Percentiles rank a stretch among this genome's conserved stretches.
phyloP scores from a whole-genome alignment of 2,797 vertebrate species.

The Lithobates pipiens region DNA sequence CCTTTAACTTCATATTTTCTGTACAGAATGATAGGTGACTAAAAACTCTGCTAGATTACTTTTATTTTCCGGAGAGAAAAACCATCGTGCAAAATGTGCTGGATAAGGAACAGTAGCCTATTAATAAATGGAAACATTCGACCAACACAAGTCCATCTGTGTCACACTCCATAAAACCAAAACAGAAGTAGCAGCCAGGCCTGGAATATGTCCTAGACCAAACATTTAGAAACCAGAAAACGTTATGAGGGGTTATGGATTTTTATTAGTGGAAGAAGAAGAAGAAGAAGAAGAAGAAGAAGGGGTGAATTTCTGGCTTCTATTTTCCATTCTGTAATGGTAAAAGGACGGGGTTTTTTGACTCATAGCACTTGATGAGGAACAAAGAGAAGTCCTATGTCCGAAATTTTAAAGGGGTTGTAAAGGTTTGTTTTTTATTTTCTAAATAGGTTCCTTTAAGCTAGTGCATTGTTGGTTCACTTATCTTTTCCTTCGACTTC shows the following conservation, averaged over 20 bases:
- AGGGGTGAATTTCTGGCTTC: constrained; percentile 6
- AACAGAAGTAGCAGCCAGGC: background rate
- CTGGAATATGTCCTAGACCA: constrained; percentile 20
- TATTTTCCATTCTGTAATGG: constrained; percentile 8
- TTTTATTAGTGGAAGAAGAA: constrained; percentile 21
- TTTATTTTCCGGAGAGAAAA: too few relatives aligned
- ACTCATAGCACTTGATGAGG: too few relatives aligned
- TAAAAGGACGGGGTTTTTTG: background rate
- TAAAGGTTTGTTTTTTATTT: too few relatives aligned
- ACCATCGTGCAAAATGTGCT: background rate
- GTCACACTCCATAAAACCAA: constrained; percentile 30
- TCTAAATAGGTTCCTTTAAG: too few relatives aligned
- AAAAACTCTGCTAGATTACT: too few relatives aligned
- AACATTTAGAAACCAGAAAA: constrained; percentile 7
- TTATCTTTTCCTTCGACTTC: too few relatives aligned
- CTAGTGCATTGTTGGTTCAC: too few relatives aligned
- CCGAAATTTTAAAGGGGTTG: too few relatives aligned
- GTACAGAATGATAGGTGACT: too few relatives aligned
- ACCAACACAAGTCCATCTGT: constrained; percentile 18
- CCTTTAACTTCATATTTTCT: too few relatives aligned
- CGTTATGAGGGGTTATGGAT: constrained; percentile 11
- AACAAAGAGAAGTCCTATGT: too few relatives aligned
- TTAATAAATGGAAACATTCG: constrained; percentile 30
- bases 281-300: background rate
- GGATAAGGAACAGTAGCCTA: constrained; percentile 47